A percentile compares a stretch with the other conserved stretches of the same genome.
phyloP scores from a whole-genome alignment of 2,797 vertebrate genomes.

The Bovichtus variegatus region DNA sequence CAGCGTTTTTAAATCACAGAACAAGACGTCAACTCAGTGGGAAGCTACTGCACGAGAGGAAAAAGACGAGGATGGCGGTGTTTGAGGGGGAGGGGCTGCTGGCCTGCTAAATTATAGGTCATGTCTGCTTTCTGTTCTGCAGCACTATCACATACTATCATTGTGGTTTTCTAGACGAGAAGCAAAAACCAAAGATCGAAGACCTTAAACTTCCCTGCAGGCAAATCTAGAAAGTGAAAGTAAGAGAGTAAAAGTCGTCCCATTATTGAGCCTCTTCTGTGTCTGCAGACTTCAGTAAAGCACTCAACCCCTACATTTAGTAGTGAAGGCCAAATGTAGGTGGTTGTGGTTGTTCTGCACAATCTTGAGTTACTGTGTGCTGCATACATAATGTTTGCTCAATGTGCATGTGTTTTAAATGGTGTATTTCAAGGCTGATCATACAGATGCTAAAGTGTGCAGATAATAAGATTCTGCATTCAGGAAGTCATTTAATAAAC shows the following conservation, averaged over 20 bases:
- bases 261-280: neutral
- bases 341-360: too few species aligned
- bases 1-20: slow-evolving; percentile 22
- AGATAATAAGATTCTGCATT: too few species aligned
- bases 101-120: neutral
- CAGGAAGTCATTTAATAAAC: too few species aligned
- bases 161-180: neutral
- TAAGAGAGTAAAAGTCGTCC: neutral
- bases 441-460: too few species aligned
- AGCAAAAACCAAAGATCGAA: neutral
- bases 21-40: slow-evolving; percentile 6
- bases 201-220: neutral
- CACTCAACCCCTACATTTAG: neutral
- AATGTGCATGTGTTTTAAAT: too few species aligned
- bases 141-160: neutral
- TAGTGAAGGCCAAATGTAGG: neutral
- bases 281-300: neutral
- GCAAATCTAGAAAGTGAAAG: slow-evolving; percentile 26
- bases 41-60: slow-evolving; percentile 1
- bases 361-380: neutral
- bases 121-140: slow-evolving; percentile 19
- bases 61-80: neutral
- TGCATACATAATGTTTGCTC: neutral
- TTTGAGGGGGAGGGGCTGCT: neutral
- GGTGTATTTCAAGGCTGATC: neutral